Percentiles rank a stretch among this genome's conserved stretches.
Conservation (phyloP, 2,113 vertebrate species). For the Saccopteryx leptura region DNA sequence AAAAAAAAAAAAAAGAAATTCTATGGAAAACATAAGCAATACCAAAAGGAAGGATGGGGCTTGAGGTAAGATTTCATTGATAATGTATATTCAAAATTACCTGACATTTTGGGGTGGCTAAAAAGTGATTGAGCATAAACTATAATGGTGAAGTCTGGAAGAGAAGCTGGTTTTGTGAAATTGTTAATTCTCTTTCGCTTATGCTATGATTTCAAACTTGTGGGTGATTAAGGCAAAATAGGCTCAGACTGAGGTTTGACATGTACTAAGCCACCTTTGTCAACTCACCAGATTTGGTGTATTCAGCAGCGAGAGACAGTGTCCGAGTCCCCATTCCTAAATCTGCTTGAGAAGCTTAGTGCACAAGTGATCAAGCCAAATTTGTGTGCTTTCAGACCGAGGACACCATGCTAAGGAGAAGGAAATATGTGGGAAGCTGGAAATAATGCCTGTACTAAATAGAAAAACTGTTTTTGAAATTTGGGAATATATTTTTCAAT, state of each 20-base stretch:
- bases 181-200: conserved; percentile 28
- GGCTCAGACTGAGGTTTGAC: neutral
- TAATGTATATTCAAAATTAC: conserved; percentile 10
- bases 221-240: neutral
- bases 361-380: neutral
- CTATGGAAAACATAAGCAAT: neutral
- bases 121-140: neutral
- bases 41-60: neutral
- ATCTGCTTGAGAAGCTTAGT: neutral
- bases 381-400: conserved; percentile 8
- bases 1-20: no score
- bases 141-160: neutral
- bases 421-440: neutral
- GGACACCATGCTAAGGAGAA: neutral
- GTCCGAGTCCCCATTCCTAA: neutral
- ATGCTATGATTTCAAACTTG: conserved; percentile 8
- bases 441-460: neutral
- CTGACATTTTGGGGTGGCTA: neutral
- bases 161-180: conserved; percentile 52
- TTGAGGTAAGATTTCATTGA: conserved; percentile 34
- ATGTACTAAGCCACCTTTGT: neutral
- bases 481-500: conserved; percentile 62
- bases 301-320: neutral
- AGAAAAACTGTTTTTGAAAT: conserved; percentile 57
- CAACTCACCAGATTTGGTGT: neutral